Conservation (phyloP, 2,113 vertebrate genomes). For the Lota lota region DNA sequence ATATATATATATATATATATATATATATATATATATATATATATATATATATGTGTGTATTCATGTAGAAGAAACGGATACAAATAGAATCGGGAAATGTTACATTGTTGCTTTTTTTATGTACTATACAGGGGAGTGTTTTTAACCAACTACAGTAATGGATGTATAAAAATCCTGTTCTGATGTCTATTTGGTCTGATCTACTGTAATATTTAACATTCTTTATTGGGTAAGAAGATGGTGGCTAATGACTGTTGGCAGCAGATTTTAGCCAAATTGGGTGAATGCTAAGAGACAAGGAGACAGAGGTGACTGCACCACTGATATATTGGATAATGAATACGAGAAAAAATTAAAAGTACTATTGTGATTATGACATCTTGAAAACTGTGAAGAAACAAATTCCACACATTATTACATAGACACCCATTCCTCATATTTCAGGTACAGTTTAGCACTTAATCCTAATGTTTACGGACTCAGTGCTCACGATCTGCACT, state of each 20-base stretch:
- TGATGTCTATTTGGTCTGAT: conserved; percentile 14
- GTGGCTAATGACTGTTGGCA: conserved; percentile 16
- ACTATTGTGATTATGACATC: not conserved
- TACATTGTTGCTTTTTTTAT: not conserved
- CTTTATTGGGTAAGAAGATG: conserved; percentile 1
- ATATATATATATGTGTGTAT: no score
- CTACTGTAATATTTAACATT: conserved; percentile 6
- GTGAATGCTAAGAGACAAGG: conserved; percentile 39
- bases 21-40: no score
- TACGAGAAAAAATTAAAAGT: conserved; percentile 32
- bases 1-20: not conserved
- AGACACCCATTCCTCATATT: no score
- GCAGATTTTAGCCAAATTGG: conserved; percentile 22
- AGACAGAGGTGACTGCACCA: conserved; percentile 28
- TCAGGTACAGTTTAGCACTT: no score
- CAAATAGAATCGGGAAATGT: conserved; percentile 43
- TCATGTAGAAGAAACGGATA: conserved; percentile 46
- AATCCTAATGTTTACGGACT: no score
- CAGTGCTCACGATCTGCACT: no score
- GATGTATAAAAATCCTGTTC: conserved; percentile 14
- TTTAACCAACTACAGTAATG: conserved; percentile 2
- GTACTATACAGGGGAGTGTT: not conserved
- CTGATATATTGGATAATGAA: conserved; percentile 37
- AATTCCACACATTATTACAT: no score
- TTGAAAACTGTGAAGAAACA: no score